These are phyloP conservation scores for Lathronympha strigana DNA, from an alignment of 2,888 invertebrate genomes.

Conservation along the genomic window DNA sequence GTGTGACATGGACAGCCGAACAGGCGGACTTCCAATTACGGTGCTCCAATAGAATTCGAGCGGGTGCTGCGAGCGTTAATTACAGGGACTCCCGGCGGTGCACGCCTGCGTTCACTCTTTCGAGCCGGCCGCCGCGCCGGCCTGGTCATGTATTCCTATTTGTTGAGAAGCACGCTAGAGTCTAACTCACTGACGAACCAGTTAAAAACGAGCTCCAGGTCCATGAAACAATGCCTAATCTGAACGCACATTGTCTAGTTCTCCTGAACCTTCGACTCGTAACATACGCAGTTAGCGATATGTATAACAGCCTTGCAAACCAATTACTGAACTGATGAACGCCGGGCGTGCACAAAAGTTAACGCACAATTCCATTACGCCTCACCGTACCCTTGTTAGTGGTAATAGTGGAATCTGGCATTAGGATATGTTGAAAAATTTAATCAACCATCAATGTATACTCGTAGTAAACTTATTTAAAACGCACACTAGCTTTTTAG, in stretches of 20 bases:
- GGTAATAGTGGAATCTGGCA: not conserved
- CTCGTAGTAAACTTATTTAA: not conserved
- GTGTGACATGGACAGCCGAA: conserved; percentile 55
- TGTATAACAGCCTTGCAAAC: conserved; percentile 54
- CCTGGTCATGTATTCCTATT: not conserved
- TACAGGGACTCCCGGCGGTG: conserved; percentile 66
- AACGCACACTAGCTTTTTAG: not conserved
- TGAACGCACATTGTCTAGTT: not conserved
- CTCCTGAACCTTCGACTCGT: conserved; percentile 39
- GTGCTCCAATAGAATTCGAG: conserved; percentile 50
- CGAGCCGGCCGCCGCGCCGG: conserved; percentile 53
- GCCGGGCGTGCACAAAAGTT: conserved; percentile 67
- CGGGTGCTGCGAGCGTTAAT: conserved; percentile 65
- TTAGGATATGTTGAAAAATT: not conserved
- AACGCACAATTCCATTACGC: conserved; percentile 70
- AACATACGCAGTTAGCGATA: not conserved
- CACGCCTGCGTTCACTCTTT: conserved; percentile 58
- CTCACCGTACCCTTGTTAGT: conserved; percentile 54
- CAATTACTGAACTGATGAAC: conserved; percentile 76
- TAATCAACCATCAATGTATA: not conserved
- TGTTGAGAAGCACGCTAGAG: not conserved
- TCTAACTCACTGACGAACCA: not conserved
- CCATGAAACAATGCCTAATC: not conserved
- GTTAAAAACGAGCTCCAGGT: conserved; percentile 44
- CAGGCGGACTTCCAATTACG: conserved; percentile 67